Evolutionary conservation across 2,888 invertebrate species (phyloP).

Genomic region (Nomada hirtipes): DNA sequence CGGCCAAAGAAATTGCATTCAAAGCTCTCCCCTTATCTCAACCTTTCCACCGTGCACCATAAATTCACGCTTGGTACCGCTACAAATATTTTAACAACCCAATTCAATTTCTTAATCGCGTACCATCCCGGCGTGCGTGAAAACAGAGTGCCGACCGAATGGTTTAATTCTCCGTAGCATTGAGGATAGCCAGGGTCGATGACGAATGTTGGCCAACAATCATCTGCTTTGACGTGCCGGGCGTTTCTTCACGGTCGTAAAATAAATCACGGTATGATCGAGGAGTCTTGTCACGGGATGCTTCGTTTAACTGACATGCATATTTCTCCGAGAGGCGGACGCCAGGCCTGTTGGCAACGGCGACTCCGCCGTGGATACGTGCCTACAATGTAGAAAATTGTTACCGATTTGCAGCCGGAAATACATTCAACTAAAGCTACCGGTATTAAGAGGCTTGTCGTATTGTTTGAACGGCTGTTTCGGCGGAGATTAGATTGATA

Average conservation of each 20-base stretch:
- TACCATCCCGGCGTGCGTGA: too few species aligned
- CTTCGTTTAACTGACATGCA: slow-evolving; percentile 15
- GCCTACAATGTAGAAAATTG: background rate
- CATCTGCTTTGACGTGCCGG: background rate
- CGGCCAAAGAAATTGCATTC: too few species aligned
- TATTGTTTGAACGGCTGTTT: background rate
- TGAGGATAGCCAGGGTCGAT: background rate
- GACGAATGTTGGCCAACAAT: slow-evolving; percentile 5
- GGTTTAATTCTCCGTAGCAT: background rate
- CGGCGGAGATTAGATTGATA: background rate
- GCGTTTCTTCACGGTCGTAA: slow-evolving; percentile 12
- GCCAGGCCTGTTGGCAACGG: background rate
- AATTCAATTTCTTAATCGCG: too few species aligned
- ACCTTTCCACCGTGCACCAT: too few species aligned
- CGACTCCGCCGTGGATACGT: background rate
- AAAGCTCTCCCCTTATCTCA: too few species aligned
- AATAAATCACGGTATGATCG: slow-evolving; percentile 23
- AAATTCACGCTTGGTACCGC: too few species aligned
- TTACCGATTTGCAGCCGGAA: slow-evolving; percentile 8
- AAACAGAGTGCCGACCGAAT: too few species aligned
- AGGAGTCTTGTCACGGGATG: background rate
- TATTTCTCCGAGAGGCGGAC: background rate
- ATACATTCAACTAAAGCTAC: background rate
- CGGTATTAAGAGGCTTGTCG: slow-evolving; percentile 2
- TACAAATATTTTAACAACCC: too few species aligned